phyloP scores from a whole-genome alignment of 2,113 vertebrate genomes.

The Hirundichthys speculiger region DNA sequence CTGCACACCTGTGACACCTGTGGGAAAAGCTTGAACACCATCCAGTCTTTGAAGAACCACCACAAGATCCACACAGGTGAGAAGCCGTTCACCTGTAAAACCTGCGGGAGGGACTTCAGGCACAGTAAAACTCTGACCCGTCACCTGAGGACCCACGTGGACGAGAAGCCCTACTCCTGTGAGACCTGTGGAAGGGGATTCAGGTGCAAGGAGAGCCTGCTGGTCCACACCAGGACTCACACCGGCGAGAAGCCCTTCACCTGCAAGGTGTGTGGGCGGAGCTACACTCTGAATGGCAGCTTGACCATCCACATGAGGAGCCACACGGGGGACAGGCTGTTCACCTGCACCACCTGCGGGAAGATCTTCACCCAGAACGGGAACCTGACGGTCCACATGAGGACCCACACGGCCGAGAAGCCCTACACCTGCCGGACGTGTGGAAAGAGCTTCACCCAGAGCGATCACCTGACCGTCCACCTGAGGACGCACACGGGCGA shows the following conservation, averaged over 20 bases:
- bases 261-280: not conserved
- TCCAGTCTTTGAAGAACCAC: not conserved
- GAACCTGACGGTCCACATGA: slow-evolving; percentile 8
- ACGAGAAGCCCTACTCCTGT: not conserved
- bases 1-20: not conserved
- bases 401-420: slow-evolving; percentile 16
- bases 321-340: slow-evolving; percentile 9
- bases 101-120: slow-evolving; percentile 5
- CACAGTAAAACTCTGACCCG: slow-evolving; percentile 16
- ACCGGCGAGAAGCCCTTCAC: not conserved
- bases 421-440: slow-evolving; percentile 6
- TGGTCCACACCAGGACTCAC: not conserved
- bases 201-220: not conserved
- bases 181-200: slow-evolving; percentile 5
- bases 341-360: not conserved
- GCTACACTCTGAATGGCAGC: slow-evolving; percentile 14
- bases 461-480: not conserved
- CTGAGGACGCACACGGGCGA: slow-evolving; percentile 1
- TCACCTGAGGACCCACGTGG: slow-evolving; percentile 2
- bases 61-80: not conserved
- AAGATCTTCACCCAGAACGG: not conserved
- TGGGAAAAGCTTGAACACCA: not conserved
- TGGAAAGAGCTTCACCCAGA: slow-evolving; percentile 2
- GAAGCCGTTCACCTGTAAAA: slow-evolving; percentile 7
- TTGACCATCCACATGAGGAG: not conserved